Evolutionary conservation across 2,888 invertebrate genomes (phyloP).

Genomic region (Eupithecia subumbrata): DNA sequence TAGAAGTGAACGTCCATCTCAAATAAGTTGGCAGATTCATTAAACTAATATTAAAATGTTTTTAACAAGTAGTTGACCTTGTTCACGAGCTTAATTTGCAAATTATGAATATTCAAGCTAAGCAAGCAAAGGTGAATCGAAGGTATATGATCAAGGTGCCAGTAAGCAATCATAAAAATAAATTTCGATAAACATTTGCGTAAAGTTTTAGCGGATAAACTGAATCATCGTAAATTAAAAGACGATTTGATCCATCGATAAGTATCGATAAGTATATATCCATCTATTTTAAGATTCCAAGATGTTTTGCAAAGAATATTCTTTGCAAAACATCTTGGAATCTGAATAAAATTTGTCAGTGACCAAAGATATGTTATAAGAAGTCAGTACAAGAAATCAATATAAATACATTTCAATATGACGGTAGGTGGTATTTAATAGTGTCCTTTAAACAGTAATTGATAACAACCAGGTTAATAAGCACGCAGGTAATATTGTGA

Average conservation of each 20-base stretch:
- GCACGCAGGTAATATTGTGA: not conserved
- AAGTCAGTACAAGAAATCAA: not conserved
- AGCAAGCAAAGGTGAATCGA: conserved; percentile 22
- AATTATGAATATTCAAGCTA: conserved; percentile 38
- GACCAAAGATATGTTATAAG: not conserved
- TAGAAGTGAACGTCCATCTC: conserved; percentile 11
- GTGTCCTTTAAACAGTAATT: not conserved
- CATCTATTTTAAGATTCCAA: not conserved
- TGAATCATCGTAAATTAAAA: not conserved
- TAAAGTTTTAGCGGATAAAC: not conserved
- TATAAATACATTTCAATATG: too few relatives aligned
- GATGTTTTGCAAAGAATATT: not conserved
- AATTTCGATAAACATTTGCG: not conserved
- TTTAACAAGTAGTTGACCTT: conserved; percentile 10
- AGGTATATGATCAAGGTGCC: conserved; percentile 33
- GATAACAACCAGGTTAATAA: not conserved
- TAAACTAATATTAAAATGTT: not conserved
- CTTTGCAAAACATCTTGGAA: too few relatives aligned
- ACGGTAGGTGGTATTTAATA: not conserved
- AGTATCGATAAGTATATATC: not conserved
- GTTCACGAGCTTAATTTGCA: conserved; percentile 8
- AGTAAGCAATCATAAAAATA: not conserved
- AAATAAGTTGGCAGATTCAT: conserved; percentile 6
- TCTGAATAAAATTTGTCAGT: not conserved
- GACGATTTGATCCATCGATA: not conserved